These are phyloP conservation scores for Rhizoglyphus robini DNA, from an alignment of 1,140 invertebrate genomes.

Conservation along the genomic window DNA sequence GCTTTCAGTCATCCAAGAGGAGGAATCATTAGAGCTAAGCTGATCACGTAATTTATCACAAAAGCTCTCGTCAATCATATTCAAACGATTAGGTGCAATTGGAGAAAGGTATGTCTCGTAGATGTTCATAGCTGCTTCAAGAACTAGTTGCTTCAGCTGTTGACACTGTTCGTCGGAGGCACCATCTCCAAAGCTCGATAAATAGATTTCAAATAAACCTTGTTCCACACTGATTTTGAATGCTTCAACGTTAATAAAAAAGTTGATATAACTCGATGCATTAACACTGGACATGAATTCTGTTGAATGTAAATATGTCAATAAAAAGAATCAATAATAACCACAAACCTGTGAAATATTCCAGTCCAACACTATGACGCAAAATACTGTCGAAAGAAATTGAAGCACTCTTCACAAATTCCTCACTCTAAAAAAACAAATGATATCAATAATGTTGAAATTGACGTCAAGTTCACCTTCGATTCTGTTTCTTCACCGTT, in stretches of 20 bases:
- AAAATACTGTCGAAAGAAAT: conserved; percentile 60
- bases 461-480: conserved; percentile 2
- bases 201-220: conserved; percentile 41
- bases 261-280: conserved; percentile 60
- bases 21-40: background rate
- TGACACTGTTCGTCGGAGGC: conserved; percentile 43
- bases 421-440: no score
- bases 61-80: background rate
- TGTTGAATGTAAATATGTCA: conserved; percentile 22
- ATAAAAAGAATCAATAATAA: background rate
- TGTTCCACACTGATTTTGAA: conserved; percentile 63
- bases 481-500: background rate
- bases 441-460: no score
- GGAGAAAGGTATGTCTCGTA: conserved; percentile 67
- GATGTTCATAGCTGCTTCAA: conserved; percentile 57
- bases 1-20: conserved; percentile 36
- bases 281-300: conserved; percentile 60
- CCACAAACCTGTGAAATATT: conserved; percentile 46
- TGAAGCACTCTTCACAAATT: no score
- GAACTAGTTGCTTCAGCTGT: conserved; percentile 28
- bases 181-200: conserved; percentile 29
- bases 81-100: conserved; percentile 27
- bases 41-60: background rate
- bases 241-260: conserved; percentile 68
- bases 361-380: conserved; percentile 60